Evolutionary conservation across 2,888 invertebrate species (phyloP), one percentile per base, ranked within the genome.

Genomic region (Iphiclides podalirius): DNA sequence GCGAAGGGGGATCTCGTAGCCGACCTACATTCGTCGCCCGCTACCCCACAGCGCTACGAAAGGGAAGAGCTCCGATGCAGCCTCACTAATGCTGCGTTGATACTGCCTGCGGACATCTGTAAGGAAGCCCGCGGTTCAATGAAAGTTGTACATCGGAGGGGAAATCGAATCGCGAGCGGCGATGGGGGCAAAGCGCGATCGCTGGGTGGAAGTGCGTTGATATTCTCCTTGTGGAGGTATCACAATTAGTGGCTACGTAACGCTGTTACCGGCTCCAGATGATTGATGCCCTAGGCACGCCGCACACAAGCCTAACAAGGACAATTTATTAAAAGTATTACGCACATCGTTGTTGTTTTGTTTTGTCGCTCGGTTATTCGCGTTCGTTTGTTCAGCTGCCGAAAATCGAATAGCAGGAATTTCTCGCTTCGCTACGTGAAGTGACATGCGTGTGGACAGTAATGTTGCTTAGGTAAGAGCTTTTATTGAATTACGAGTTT

Each of bases 191-290:
- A 59, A 52, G 54, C 50, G 52, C 65, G 67, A 80, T 81, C 79
- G 75, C 81, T 80, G 60, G 66, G 51, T 45, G 61, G 66, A 62
- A 50, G 54, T 34, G 36, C 47, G 48, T 64, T 69, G 71, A 73
- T 75, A 68, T 64, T 66, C 54, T 59, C 54, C 60, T 60, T 53
- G 53, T 54, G 56, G 61, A 67, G 70, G n/a, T n/a, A 79, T 79
- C 75, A 78, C 83, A 80, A 83, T 84, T 83, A 84, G 78, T 64
- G 73, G 71, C 61, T 71, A 62, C 64, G 73, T 77, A 76, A 77
- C 67, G 70, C 67, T 72, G 74, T 75, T 63, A 76, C 76, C 73
- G 73, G 68, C 66, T 56, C 53, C 59, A 63, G 61, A 70, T 74
- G 77, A 79, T 78, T 71, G 73, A 75, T 73, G 71, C 65, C 55